These are phyloP conservation scores for Trisateles emortualis DNA, from an alignment of 2,888 invertebrate species.

Conservation along the genomic window DNA sequence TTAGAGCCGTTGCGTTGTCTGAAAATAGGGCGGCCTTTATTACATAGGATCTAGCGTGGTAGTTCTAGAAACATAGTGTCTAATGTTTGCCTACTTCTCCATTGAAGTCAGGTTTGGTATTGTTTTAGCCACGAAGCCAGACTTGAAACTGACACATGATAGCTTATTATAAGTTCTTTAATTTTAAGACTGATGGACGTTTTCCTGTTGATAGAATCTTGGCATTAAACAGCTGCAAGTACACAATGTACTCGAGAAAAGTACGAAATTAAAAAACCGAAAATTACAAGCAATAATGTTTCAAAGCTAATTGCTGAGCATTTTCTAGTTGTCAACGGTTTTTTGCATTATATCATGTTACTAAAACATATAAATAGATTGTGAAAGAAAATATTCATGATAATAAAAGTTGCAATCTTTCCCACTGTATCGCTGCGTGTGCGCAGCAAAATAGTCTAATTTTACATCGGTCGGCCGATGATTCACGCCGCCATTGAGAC, in stretches of 20 bases:
- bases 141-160: constrained; percentile 42
- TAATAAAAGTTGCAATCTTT: constrained; percentile 51
- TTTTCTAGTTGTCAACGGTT: constrained; percentile 14
- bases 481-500: constrained; percentile 74
- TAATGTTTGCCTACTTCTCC: too few species aligned
- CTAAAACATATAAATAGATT: constrained; percentile 34
- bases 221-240: constrained; percentile 36
- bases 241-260: constrained; percentile 8
- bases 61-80: too few species aligned
- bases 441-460: constrained; percentile 65
- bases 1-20: too few species aligned
- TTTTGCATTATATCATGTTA: constrained; percentile 29
- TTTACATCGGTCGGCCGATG: constrained; percentile 63
- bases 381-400: constrained; percentile 33
- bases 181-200: constrained; percentile 24
- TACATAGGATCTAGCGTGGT: constrained; percentile 8
- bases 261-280: neutral
- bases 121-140: constrained; percentile 22
- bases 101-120: too few species aligned
- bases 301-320: constrained; percentile 5
- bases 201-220: constrained; percentile 45
- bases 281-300: constrained; percentile 14
- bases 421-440: constrained; percentile 41
- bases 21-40: too few species aligned
- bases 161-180: constrained; percentile 10